These are phyloP conservation scores for Aspidoscelis tigris DNA, from an alignment of 2,113 vertebrate genomes.

Conservation along the genomic window DNA sequence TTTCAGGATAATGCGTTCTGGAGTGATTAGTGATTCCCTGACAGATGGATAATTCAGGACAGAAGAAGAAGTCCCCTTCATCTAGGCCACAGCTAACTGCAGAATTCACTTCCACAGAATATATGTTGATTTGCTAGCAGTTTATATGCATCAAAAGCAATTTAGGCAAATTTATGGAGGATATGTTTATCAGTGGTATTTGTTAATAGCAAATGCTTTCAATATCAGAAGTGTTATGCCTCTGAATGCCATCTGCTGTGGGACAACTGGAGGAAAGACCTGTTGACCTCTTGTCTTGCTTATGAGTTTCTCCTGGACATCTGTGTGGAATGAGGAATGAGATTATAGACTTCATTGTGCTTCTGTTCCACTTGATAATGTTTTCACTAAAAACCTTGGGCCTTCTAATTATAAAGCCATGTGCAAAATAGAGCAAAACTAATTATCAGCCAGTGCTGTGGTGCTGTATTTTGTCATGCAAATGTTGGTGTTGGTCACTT, in stretches of 20 bases:
- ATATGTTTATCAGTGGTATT: not conserved
- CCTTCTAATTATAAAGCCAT: not conserved
- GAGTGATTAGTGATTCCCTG: not conserved
- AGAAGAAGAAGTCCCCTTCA: not conserved
- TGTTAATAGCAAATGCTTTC: not conserved
- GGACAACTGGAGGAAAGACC: not conserved
- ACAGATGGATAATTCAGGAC: not conserved
- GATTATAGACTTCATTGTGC: not conserved
- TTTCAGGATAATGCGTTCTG: not conserved
- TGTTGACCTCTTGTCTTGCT: not conserved
- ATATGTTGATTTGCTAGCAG: not conserved
- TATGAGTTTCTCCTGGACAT: not conserved
- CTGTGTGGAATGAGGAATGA: not conserved
- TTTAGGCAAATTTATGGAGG: not conserved
- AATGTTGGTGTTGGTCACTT: too few relatives aligned
- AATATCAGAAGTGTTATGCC: not conserved
- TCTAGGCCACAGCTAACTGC: not conserved
- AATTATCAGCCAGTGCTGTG: not conserved
- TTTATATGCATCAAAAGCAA: not conserved
- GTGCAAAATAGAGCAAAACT: not conserved
- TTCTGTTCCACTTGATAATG: not conserved
- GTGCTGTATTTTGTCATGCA: too few relatives aligned
- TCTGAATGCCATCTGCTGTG: not conserved
- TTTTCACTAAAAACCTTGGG: not conserved
- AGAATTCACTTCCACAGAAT: not conserved